A percentile compares a stretch with the other conserved stretches of the same genome.
phyloP scores from a whole-genome alignment of 1,140 invertebrate species.

The Nasonia vitripennis region DNA sequence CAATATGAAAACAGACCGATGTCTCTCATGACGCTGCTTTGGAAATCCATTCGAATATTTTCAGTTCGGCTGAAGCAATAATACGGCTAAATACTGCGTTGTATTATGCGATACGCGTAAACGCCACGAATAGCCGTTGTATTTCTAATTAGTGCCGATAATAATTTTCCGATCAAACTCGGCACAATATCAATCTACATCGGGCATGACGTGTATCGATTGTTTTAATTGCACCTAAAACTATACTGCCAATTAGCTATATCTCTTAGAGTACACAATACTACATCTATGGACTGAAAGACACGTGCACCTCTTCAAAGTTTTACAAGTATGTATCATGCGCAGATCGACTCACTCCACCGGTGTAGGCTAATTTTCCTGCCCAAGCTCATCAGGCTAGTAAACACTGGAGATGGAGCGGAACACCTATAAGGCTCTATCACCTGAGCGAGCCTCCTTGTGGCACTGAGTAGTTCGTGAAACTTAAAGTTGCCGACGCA shows the following conservation, averaged over 20 bases:
- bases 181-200: no score
- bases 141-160: no score
- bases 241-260: no score
- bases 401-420: neutral
- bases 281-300: no score
- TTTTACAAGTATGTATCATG: neutral
- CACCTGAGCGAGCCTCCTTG: neutral
- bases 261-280: no score
- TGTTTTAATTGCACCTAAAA: no score
- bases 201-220: no score
- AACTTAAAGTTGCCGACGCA: neutral
- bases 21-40: neutral
- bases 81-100: no score
- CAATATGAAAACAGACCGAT: neutral
- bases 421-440: neutral
- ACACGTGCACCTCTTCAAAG: neutral
- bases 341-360: neutral
- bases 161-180: no score
- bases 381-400: neutral
- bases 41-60: neutral
- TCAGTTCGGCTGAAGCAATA: neutral
- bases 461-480: neutral
- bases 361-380: neutral
- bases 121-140: no score
- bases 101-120: no score